Percentiles rank a stretch among this genome's conserved stretches.
Conservation (phyloP, 2,888 invertebrate genomes). For the Protophormia terraenovae region DNA sequence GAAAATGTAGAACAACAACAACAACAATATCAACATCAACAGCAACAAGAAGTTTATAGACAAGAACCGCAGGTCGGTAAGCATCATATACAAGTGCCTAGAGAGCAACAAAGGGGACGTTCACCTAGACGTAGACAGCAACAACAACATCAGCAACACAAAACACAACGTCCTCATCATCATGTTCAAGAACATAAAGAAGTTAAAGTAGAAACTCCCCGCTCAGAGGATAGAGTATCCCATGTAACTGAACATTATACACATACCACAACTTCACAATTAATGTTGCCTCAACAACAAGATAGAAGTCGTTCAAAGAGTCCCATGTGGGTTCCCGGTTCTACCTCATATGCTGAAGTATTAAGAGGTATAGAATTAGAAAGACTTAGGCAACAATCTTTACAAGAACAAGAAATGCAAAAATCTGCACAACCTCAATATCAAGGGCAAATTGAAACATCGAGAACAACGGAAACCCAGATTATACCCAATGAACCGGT, state of each 20-base stretch:
- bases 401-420: slow-evolving; percentile 27
- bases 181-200: background rate
- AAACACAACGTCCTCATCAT: slow-evolving; percentile 16
- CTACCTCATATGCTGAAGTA: slow-evolving; percentile 90
- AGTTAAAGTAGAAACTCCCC: background rate
- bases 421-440: background rate
- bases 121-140: slow-evolving; percentile 74
- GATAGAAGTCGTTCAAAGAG: slow-evolving; percentile 84
- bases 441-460: background rate
- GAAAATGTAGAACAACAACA: slow-evolving; percentile 53
- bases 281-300: slow-evolving; percentile 71
- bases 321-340: slow-evolving; percentile 88
- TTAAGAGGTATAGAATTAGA: slow-evolving; percentile 84
- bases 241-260: background rate
- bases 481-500: slow-evolving; percentile 21
- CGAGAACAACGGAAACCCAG: background rate
- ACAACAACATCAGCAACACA: slow-evolving; percentile 32
- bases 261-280: slow-evolving; percentile 46
- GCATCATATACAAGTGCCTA: slow-evolving; percentile 61
- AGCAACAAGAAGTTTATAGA: slow-evolving; percentile 25
- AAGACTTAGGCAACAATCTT: slow-evolving; percentile 70
- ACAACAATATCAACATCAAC: slow-evolving; percentile 57
- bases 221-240: background rate
- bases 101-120: slow-evolving; percentile 74
- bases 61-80: slow-evolving; percentile 68